Base-by-base conservation (phyloP, 92 coral and sea anemone genomes). In the Diadumene lineata region DNA sequence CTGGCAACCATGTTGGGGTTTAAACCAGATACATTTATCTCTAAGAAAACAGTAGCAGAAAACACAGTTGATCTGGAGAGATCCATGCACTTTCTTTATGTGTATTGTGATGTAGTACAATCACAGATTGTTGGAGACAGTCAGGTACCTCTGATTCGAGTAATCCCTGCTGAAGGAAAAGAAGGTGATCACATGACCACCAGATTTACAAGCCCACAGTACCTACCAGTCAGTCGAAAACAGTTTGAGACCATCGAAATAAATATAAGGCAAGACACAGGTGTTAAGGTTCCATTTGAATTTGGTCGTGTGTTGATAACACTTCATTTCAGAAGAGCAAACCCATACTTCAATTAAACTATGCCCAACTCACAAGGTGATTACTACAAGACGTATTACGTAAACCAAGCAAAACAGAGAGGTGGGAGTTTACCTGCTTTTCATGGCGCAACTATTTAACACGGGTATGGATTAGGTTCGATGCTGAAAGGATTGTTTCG, bases 221-320 rank as follows among this genome's bases (percentile, higher is more conserved):
- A 87, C 38, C 17, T 87, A 61, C 84, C 84, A 23, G 86, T 87
- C 79, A 69, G 73, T 76, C 82, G 81, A 70, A 86, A 82, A 68
- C 27, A 64, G 31, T 60, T 87, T 46, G 88, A 83, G 11, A 75
- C 61, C 8, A 77, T 84, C 64, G 80, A 84, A 53, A 74, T 85
- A 29, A 81, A 71, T 84, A 75, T 88, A 88, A 88, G 80, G 74
- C 80, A 76, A n/a, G 93, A 84, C 74, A 68, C 88, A 25, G 82
- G 82, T 22, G 70, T 53, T 3, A 3, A 25, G 9, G 79, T 81
- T 28, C 91, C 92, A 87, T 82, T 82, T 68, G 84, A 77, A 55
- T 58, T 57, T 46, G 85, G 89, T 22, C 64, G 73, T 30, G 57
- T 81, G 80, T 21, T 81, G 65, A 57, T 78, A 55, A 81, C 86